Evolutionary conservation across 2,888 invertebrate genomes (phyloP), one percentile per base, ranked within the genome.

Genomic region (Sphaerophoria taeniata): DNA sequence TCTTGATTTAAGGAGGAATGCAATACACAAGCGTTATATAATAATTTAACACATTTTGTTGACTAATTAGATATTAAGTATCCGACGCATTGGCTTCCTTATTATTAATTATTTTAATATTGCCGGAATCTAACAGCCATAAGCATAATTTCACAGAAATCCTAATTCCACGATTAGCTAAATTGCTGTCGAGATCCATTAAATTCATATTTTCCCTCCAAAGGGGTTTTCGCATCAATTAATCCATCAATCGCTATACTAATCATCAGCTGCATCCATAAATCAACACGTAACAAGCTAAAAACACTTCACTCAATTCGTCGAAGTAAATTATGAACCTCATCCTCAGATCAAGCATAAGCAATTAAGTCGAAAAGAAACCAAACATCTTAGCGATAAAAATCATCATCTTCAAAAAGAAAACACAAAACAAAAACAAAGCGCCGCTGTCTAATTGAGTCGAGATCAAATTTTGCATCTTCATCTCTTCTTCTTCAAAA

Each of bases 321-420:
- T 9, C 60, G 34, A 39, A n/a, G 31, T 16, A 34, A 72, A 72
- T 47, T 72, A 60, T 49, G 16, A 36, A 3, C 49, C 49, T 24
- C 36, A n/a, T n/a, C n/a, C n/a, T n/a, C n/a, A 24, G 24, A 4
- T 47, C 65, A 36, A 49, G 16, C 65, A 36, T 51, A 36, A 65
- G n/a, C 39, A 67, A 53, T 67, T 53, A 67, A 67, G 33, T 7
- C 4, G 6, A 5, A 67, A 14, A 60, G 7, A 33, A 39, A 24
- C n/a, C 61, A 61, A 74, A 55, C 53, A 60, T 12, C 36, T 72
- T 61, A 73, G 65, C 53, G 70, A 71, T 65, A 55, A 70, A 71
- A 71, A 74, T 51, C 79, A 69, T 69, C 43, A n/a, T n/a, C n/a
- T n/a, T n/a, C n/a, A n/a, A n/a, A 72, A 76, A 74, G 65, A 63